Evolutionary conservation across 2,113 vertebrate genomes (phyloP), one percentile per base, ranked within the genome.

Genomic region (Coracopsis vasa): DNA sequence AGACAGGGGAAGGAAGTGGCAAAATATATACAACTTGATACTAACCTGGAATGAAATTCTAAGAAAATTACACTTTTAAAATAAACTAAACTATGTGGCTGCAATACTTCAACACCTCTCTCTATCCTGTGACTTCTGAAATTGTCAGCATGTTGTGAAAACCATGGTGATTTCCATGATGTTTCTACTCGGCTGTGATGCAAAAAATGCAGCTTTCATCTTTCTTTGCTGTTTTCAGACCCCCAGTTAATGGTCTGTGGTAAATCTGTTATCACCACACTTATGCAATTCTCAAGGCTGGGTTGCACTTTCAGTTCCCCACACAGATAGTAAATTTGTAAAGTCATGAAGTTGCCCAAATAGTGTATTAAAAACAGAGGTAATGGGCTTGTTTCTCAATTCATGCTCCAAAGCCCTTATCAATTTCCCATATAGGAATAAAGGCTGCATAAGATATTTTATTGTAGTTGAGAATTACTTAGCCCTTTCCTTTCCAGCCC

Each of bases 51-150:
- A 47, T 28, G 5, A 77, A 29, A 65, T 51, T 56, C 11, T 35
- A 65, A 85, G 6, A 54, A 79, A 83, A 39, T 13, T 7, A 18
- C 1, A 8, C 51, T 69, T 90, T 64, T 25, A 7, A 90, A 69
- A 31, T 33, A 47, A 70, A 86, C 56, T 54, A 7, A 75, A 69
- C 19, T 33, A 6, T 18, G 9, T 28, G 21, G 11, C 28, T 56
- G 8, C 28, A 69, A 20, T 42, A 28, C 4, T 13, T 82, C 37
- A 69, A 27, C 12, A 15, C 3, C 13, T 0, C 0, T 23, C 18
- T 70, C 41, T 4, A 9, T 48, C 41, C 42, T 50, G 50, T 58
- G 25, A 33, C 18, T 75, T 71, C 8, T 60, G 42, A 50, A 94
- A 61, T 51, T 83, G 20, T 5, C 35, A 65, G n/a, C 3, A 16